phyloP scores from a whole-genome alignment of 2,888 invertebrate genomes.

The Sarcophaga subvicina region DNA sequence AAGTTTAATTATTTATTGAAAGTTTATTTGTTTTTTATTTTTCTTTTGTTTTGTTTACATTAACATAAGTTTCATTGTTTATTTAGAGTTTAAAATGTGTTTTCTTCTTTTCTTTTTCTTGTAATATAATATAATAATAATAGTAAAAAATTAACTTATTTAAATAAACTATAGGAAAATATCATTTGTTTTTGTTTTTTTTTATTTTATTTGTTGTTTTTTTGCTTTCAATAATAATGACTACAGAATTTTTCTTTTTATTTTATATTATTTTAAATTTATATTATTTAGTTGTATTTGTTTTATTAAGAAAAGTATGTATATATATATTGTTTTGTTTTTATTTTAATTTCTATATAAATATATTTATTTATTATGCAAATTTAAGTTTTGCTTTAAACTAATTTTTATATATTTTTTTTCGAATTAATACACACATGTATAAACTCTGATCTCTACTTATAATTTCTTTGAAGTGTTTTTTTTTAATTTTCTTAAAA shows the following conservation, averaged over 20 bases:
- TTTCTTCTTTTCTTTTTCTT: background rate
- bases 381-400: conserved; percentile 28
- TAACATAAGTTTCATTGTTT: conserved; percentile 49
- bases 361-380: conserved; percentile 39
- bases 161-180: conserved; percentile 65
- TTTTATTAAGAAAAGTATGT: conserved; percentile 12
- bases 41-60: conserved; percentile 9
- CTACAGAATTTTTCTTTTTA: background rate
- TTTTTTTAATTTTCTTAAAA: conserved; percentile 41
- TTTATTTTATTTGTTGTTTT: conserved; percentile 32
- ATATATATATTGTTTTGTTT: conserved; percentile 4
- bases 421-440: conserved; percentile 52
- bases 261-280: background rate
- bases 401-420: conserved; percentile 13
- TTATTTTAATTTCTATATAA: conserved; percentile 41
- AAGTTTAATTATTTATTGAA: conserved; percentile 30
- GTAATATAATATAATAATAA: conserved; percentile 18
- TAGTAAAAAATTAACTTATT: conserved; percentile 55
- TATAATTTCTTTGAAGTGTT: conserved; percentile 27
- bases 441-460: conserved; percentile 62
- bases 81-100: conserved; percentile 51
- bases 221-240: background rate
- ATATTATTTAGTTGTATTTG: no score
- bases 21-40: conserved; percentile 28
- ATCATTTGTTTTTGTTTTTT: conserved; percentile 33